Evolutionary conservation across 2,888 invertebrate species (phyloP).

Genomic region (Meiosimyza decipiens): DNA sequence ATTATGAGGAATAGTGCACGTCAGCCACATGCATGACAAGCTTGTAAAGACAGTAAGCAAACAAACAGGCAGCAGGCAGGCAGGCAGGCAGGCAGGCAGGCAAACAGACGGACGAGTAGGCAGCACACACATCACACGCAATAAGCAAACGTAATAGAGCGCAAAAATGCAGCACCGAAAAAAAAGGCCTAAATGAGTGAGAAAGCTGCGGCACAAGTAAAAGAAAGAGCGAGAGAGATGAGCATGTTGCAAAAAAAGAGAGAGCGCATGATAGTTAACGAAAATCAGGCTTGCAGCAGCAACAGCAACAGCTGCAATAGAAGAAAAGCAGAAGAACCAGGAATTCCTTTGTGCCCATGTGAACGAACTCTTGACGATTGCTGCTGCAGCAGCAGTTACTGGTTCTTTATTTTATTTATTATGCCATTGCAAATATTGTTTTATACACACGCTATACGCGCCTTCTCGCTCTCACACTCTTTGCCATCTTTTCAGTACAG

Average conservation of each 20-base stretch:
- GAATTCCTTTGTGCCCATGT: constrained; percentile 23
- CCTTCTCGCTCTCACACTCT: constrained; percentile 15
- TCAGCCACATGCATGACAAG: constrained; percentile 3
- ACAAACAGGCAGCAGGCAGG: constrained; percentile 3
- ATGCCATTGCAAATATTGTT: constrained; percentile 22
- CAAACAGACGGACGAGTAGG: constrained; percentile 28
- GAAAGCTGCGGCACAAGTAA: background rate
- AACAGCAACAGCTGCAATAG: constrained; percentile 21
- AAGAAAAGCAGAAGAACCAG: constrained; percentile 29
- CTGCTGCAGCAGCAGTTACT: constrained; percentile 19
- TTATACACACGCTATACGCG: constrained; percentile 7
- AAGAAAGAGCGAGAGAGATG: constrained; percentile 28
- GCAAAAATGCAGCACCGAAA: constrained; percentile 22
- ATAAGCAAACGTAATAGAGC: constrained; percentile 30
- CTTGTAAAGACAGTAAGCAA: background rate
- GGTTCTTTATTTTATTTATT: constrained; percentile 5
- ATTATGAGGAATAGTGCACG: constrained; percentile 17
- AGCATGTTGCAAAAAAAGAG: constrained; percentile 17
- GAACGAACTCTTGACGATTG: constrained; percentile 26
- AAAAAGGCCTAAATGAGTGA: constrained; percentile 15
- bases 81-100: constrained; percentile 35
- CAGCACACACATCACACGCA: constrained; percentile 33
- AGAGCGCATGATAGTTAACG: constrained; percentile 5
- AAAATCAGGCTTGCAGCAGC: constrained; percentile 4
- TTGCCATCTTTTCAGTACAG: constrained; percentile 34